Conservation (phyloP, 2,797 vertebrate genomes). For the Pantherophis alleghaniensis region DNA sequence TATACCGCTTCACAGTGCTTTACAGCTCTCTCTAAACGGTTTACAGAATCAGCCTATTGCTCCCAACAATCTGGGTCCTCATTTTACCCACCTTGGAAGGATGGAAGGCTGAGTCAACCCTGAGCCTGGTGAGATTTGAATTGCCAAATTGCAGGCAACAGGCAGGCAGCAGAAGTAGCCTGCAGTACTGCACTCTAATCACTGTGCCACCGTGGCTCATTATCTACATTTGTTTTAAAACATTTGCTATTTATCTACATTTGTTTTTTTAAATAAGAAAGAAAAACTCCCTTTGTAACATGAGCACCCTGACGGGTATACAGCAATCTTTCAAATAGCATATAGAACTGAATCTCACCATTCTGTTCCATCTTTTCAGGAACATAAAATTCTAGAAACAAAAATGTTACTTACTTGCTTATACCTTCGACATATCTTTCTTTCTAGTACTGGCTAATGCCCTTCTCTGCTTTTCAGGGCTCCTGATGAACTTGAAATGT, state of each 20-base stretch:
- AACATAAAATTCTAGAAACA: neutral
- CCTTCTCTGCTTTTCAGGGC: neutral
- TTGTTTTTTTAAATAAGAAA: neutral
- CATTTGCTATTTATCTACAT: neutral
- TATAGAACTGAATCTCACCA: neutral
- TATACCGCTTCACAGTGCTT: too few species aligned
- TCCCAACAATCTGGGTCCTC: too few species aligned
- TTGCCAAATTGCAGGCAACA: too few species aligned
- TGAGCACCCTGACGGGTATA: neutral
- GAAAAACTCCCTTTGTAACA: neutral
- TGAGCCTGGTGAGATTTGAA: too few species aligned
- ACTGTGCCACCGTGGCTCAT: too few species aligned
- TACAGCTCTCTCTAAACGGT: too few species aligned
- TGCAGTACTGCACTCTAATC: too few species aligned
- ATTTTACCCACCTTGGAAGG: too few species aligned
- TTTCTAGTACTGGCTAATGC: neutral
- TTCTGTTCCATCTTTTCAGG: neutral
- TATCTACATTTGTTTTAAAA: too few species aligned
- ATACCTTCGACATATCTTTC: neutral
- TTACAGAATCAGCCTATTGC: too few species aligned
- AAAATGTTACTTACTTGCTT: neutral
- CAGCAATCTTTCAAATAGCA: neutral
- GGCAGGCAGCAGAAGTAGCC: too few species aligned
- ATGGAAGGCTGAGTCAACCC: too few species aligned
- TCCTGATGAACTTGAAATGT: neutral